Conservation (phyloP, 2,888 invertebrate species). For the Euspilapteryx auroguttella region DNA sequence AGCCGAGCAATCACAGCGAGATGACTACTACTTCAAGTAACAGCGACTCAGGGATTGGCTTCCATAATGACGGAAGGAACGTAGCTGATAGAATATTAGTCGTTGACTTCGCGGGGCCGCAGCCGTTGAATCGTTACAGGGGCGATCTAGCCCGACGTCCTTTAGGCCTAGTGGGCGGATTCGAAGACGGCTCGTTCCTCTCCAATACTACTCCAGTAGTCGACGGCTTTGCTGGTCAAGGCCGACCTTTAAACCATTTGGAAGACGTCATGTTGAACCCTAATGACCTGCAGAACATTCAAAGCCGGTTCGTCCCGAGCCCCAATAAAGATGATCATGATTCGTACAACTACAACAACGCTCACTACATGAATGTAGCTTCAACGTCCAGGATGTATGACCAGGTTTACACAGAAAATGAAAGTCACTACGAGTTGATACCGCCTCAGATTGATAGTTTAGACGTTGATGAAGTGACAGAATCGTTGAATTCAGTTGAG, state of each 20-base stretch:
- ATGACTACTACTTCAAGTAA: constrained; percentile 85
- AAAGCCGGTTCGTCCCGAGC: constrained; percentile 19
- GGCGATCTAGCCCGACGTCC: constrained; percentile 37
- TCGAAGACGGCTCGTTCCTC: constrained; percentile 47
- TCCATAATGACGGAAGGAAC: constrained; percentile 85
- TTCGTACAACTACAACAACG: constrained; percentile 47
- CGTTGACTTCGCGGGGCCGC: constrained; percentile 68
- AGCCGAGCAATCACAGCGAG: constrained; percentile 81
- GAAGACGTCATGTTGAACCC: constrained; percentile 42
- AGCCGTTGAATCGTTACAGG: constrained; percentile 26
- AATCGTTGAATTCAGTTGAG: constrained; percentile 41
- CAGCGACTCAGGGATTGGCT: constrained; percentile 94
- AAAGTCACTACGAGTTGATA: constrained; percentile 40
- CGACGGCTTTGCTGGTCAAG: constrained; percentile 51
- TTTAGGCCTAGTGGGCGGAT: constrained; percentile 38
- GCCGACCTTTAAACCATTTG: constrained; percentile 34
- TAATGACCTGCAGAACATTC: constrained; percentile 28
- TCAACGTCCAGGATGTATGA: constrained; percentile 35
- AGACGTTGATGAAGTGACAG: constrained; percentile 29
- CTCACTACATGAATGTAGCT: constrained; percentile 30
- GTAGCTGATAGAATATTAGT: constrained; percentile 79
- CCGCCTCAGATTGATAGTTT: constrained; percentile 24
- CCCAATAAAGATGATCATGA: constrained; percentile 48
- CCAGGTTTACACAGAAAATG: constrained; percentile 43
- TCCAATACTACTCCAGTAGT: constrained; percentile 54